Conservation (phyloP, 2,113 vertebrate species). For the Hypanus sabinus region DNA sequence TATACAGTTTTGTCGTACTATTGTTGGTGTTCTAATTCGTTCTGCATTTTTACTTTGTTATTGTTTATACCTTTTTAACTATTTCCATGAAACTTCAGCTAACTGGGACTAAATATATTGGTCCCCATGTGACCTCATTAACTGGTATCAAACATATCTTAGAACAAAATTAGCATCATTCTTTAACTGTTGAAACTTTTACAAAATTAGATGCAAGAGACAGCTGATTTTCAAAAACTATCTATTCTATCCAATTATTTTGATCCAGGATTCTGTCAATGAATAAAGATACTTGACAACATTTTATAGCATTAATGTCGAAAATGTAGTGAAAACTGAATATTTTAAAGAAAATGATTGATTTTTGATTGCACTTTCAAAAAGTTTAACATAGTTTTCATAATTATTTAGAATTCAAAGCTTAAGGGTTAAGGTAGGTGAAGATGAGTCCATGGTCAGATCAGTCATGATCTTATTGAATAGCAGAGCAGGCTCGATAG, state of each 20-base stretch:
- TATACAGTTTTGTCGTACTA: too few species aligned
- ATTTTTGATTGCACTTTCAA: not conserved
- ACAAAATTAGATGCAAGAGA: not conserved
- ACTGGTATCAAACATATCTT: not conserved
- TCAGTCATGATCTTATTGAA: too few species aligned
- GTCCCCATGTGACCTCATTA: too few species aligned
- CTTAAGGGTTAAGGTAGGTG: not conserved
- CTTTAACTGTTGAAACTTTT: not conserved
- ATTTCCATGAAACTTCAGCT: too few species aligned
- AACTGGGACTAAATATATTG: too few species aligned
- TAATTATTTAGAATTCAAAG: not conserved
- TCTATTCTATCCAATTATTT: not conserved
- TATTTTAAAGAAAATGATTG: not conserved
- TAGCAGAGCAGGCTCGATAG: too few species aligned
- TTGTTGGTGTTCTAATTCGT: too few species aligned
- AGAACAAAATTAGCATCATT: not conserved
- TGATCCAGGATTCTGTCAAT: not conserved
- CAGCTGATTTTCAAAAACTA: not conserved
- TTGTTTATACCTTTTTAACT: too few species aligned
- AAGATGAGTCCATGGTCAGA: too few species aligned
- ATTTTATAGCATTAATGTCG: not conserved
- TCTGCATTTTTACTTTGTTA: too few species aligned
- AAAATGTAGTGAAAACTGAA: not conserved
- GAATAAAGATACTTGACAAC: not conserved
- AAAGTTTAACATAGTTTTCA: not conserved